Conservation (phyloP, 2,113 vertebrate species). For the Gavia stellata region DNA sequence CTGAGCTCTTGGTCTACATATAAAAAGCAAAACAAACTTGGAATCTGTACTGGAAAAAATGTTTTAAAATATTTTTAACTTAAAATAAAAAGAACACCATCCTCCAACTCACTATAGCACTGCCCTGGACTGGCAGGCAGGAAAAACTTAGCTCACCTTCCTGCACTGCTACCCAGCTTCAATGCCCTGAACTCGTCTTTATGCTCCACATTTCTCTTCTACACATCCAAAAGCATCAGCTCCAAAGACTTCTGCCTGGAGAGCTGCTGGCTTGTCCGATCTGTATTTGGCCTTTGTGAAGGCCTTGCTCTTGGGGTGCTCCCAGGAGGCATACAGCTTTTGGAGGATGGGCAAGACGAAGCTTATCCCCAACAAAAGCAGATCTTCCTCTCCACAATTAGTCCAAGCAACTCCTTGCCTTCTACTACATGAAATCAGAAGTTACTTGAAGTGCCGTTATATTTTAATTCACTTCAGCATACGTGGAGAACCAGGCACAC, state of each 20-base stretch:
- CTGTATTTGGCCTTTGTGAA: neutral
- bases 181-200: neutral
- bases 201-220: neutral
- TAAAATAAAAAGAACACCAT: accelerated
- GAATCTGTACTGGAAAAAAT: neutral
- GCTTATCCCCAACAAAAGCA: neutral
- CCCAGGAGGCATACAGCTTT: neutral
- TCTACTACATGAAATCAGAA: neutral
- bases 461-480: neutral
- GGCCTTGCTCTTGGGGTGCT: neutral
- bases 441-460: neutral
- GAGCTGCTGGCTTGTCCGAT: neutral
- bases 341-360: neutral
- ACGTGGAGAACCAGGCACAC: neutral
- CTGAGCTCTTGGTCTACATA: neutral
- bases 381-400: neutral
- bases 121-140: neutral
- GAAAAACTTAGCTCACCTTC: neutral
- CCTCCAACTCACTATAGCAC: neutral
- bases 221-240: neutral
- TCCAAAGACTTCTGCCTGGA: neutral
- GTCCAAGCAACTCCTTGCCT: neutral
- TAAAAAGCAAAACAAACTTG: neutral
- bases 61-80: neutral
- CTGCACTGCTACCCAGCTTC: neutral